Conservation (phyloP, 2,797 vertebrate genomes). For the Dipus sagitta region DNA sequence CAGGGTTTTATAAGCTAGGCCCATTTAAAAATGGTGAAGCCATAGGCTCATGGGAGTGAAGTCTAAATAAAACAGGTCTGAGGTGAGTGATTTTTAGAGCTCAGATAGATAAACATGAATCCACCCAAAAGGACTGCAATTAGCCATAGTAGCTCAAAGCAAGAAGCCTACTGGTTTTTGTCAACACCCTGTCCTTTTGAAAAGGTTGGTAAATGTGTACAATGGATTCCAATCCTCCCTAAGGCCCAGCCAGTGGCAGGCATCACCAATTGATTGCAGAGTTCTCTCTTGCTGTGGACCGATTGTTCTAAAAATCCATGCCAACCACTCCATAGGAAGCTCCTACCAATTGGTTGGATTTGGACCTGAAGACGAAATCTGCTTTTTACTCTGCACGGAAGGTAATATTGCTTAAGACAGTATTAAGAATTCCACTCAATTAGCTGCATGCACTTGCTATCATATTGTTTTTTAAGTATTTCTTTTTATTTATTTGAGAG, state of each 20-base stretch:
- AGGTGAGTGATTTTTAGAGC: slow-evolving; percentile 34
- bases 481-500: neutral
- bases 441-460: neutral
- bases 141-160: slow-evolving; percentile 8
- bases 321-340: slow-evolving; percentile 18
- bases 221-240: neutral
- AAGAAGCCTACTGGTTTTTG: slow-evolving; percentile 48
- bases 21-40: slow-evolving; percentile 36
- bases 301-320: neutral
- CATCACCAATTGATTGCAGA: slow-evolving; percentile 2
- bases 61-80: slow-evolving; percentile 5
- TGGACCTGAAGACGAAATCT: slow-evolving; percentile 8
- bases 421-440: slow-evolving; percentile 8
- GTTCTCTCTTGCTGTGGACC: neutral
- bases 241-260: neutral
- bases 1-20: slow-evolving; percentile 25
- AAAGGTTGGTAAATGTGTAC: neutral
- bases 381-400: neutral
- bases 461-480: neutral
- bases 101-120: slow-evolving; percentile 14
- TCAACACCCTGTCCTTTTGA: slow-evolving; percentile 13
- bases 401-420: neutral
- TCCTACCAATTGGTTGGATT: neutral
- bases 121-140: neutral
- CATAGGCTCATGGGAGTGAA: neutral